Base-by-base conservation (phyloP, 2,797 vertebrate genomes). In the Falco columbarius region DNA sequence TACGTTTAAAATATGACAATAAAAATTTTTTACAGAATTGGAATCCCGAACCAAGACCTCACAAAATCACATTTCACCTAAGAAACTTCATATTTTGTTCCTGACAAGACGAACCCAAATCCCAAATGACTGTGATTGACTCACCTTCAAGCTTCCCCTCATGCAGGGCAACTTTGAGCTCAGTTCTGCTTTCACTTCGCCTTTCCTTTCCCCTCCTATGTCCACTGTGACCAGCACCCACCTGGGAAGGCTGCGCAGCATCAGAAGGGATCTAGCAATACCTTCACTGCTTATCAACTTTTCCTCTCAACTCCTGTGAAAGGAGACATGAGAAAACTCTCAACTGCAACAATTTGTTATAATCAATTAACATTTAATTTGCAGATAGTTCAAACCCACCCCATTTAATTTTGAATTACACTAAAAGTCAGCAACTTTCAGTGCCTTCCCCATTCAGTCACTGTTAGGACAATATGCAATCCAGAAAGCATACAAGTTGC, bases 401-500 rank as follows among this genome's bases (percentile, higher is more conserved):
- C 7, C 5, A 65, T 87, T 80, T 74, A 52, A 61, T 88, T 89
- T 68, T 82, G 77, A 92, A 85, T 67, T 51, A 30, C 38, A 71
- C 52, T 77, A 82, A 91, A 76, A 81, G 44, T 73, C 61, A 86
- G 44, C 51, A 96, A 96, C 55, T 96, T 89, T 51, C 62, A 40
- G 68, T 29, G 62, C 36, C 70, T 89, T 71, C 36, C 74, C 44
- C n/a, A 70, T 88, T 88, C 80, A 93, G 76, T 21, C 32, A 80
- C 87, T 80, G 65, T 95, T 14, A 3, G 47, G 56, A 90, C 16
- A 40, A 94, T 75, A 93, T 75, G 86, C 97, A 97, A 96, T 93
- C 93, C 94, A 96, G 93, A 97, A 97, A 94, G 92, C 66, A 93
- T 24, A 86, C 95, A 97, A 91, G 85, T 90, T 96, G 74, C 61